phyloP scores from a whole-genome alignment of 2,888 invertebrate species.

The Lobophora halterata region DNA sequence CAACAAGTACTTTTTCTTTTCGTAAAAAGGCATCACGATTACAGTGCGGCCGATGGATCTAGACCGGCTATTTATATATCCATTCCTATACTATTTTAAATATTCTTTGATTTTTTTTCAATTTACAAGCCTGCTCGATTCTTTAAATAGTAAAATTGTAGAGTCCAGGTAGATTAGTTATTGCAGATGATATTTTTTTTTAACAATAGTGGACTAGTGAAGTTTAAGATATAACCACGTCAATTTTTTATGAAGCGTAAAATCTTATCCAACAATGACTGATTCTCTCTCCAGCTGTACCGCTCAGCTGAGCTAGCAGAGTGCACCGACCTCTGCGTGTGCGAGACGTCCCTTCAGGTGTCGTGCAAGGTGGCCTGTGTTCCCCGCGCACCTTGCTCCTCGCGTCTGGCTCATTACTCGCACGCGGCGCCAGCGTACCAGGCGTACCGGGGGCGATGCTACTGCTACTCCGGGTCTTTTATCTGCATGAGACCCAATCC shows the following conservation, averaged over 20 bases:
- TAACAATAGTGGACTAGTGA: too few relatives aligned
- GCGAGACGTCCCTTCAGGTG: conserved; percentile 87
- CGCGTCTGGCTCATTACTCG: conserved; percentile 93
- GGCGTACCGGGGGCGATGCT: conserved; percentile 92
- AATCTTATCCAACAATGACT: not conserved
- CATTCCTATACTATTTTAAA: too few relatives aligned
- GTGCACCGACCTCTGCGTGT: conserved; percentile 94
- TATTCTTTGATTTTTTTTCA: too few relatives aligned
- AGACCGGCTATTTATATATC: too few relatives aligned
- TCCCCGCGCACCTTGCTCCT: conserved; percentile 92
- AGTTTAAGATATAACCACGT: not conserved
- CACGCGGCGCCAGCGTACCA: conserved; percentile 95
- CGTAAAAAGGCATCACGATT: too few relatives aligned
- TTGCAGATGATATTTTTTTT: too few relatives aligned
- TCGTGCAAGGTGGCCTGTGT: conserved; percentile 95
- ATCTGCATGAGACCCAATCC: conserved; percentile 93
- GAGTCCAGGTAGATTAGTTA: too few relatives aligned
- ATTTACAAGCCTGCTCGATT: too few relatives aligned
- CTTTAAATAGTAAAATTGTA: too few relatives aligned
- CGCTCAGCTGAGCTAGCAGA: conserved; percentile 90
- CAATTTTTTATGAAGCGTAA: not conserved
- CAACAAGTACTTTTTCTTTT: too few relatives aligned
- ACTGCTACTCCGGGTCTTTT: conserved; percentile 95
- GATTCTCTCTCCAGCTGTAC: conserved; percentile 82
- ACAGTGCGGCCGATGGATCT: too few relatives aligned